Conservation (phyloP, 2,888 invertebrate species). For the Sarcophaga rosellei region DNA sequence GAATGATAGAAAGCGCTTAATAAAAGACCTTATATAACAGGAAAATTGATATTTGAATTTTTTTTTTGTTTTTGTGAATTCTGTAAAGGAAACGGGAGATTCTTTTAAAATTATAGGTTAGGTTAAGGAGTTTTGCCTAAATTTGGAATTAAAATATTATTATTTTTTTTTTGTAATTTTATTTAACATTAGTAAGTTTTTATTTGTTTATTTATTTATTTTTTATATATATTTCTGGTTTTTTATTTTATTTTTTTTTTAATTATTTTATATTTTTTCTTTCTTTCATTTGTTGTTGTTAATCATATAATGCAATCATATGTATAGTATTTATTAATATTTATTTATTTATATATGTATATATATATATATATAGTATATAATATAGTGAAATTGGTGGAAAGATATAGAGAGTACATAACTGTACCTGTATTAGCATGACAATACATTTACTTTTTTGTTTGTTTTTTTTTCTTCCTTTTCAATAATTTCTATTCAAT, state of each 20-base stretch:
- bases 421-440: conserved; percentile 34
- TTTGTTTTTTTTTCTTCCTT: not conserved
- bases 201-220: conserved; percentile 59
- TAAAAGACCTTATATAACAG: no score
- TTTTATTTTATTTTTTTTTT: conserved; percentile 10
- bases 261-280: conserved; percentile 34
- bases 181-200: conserved; percentile 69
- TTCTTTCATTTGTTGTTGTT: conserved; percentile 19
- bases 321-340: conserved; percentile 62
- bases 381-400: conserved; percentile 65
- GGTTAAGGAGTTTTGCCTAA: not conserved
- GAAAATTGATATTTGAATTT: no score
- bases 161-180: conserved; percentile 25
- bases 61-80: no score
- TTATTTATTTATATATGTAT: conserved; percentile 53
- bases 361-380: conserved; percentile 48
- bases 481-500: not conserved
- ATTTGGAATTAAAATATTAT: conserved; percentile 37
- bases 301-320: conserved; percentile 65
- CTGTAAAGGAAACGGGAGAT: no score
- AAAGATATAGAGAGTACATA: conserved; percentile 62
- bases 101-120: no score
- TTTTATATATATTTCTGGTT: conserved; percentile 49
- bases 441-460: conserved; percentile 31
- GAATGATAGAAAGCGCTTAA: no score